Base-by-base conservation (phyloP, 2,113 vertebrate species). In the Pogona vitticeps region DNA sequence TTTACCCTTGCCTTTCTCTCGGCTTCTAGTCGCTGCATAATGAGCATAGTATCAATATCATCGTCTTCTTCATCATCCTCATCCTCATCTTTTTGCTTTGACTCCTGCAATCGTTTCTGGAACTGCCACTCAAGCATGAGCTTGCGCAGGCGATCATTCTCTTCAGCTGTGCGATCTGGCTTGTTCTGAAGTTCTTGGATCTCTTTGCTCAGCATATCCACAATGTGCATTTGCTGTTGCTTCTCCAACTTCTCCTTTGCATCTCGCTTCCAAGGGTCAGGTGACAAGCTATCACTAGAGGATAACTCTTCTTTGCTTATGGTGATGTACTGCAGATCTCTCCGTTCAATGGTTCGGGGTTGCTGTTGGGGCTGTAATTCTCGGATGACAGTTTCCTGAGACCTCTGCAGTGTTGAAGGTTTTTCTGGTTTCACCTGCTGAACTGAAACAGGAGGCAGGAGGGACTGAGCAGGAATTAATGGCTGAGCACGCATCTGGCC, bases 71-170 rank as follows among this genome's bases (percentile, higher is more conserved):
- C 99, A 58, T 99, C 99, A 67, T 98, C 98, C 20, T 99, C 99
- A 0, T 96, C 96, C 12, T 99, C 98, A 59, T 99, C 98, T 86
- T 98, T 98, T 90, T 98, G 98, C 94, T 99, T 98, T 42, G 98
- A 99, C 92, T 99, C 98, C 88, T 99, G 98, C 82, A 99, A 97
- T 20, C 99, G 94, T 94, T 98, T 99, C 95, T 99, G 99, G 96
- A 99, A 99, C 96, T 99, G 98, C 98, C 99, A 99, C 95, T 99
- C 99, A 56, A 99, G 96, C 98, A 99, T 98, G 86, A 99, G 97
- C 88, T 98, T 98, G 89, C 98, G 97, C 71, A 99, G 97, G 2
- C 99, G 98, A 94, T 99, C 99, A 1, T 95, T 99, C 76, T 99
- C 99, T 93, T 99, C 98, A 0, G 98, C 97, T 0, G 97, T 98